Evolutionary conservation across 1,140 invertebrate species (phyloP).

Genomic region (Cydia fagiglandana): DNA sequence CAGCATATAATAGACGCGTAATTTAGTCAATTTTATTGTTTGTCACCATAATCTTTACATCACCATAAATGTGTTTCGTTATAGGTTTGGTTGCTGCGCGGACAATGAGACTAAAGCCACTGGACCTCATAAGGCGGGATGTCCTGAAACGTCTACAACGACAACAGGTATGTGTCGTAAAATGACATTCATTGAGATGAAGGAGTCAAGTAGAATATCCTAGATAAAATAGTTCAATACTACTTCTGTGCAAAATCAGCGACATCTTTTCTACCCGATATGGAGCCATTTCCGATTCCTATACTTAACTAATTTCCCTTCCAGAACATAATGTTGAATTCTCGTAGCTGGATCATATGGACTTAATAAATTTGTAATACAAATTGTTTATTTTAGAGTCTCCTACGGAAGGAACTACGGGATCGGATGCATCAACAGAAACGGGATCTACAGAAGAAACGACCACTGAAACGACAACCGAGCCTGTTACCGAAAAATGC

Average conservation of each 20-base stretch:
- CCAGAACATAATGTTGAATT: too few species aligned
- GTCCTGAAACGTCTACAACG: slow-evolving; percentile 70
- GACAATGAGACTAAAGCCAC: slow-evolving; percentile 85
- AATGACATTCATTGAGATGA: too few species aligned
- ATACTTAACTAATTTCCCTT: too few species aligned
- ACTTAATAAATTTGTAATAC: not conserved
- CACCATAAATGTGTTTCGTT: not conserved
- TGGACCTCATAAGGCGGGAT: slow-evolving; percentile 84
- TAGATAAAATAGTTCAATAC: too few species aligned
- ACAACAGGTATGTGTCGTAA: not conserved
- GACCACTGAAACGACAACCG: not conserved
- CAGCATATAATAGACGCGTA: too few species aligned
- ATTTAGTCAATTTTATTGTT: too few species aligned
- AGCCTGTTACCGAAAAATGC: slow-evolving; percentile 15
- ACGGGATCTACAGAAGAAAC: not conserved
- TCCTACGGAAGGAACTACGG: slow-evolving; percentile 32
- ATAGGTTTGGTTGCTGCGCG: slow-evolving; percentile 87
- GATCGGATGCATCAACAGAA: slow-evolving; percentile 11
- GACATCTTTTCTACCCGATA: too few species aligned
- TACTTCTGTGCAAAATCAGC: too few species aligned
- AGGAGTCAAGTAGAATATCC: too few species aligned
- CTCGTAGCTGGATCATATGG: too few species aligned
- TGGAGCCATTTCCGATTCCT: too few species aligned
- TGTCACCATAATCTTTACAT: not conserved
- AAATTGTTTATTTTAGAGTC: not conserved